Percentiles rank a stretch among this genome's conserved stretches.
These are phyloP conservation scores for Pseudanteris insignis DNA, from an alignment of 2,888 invertebrate species.

Conservation along the genomic window DNA sequence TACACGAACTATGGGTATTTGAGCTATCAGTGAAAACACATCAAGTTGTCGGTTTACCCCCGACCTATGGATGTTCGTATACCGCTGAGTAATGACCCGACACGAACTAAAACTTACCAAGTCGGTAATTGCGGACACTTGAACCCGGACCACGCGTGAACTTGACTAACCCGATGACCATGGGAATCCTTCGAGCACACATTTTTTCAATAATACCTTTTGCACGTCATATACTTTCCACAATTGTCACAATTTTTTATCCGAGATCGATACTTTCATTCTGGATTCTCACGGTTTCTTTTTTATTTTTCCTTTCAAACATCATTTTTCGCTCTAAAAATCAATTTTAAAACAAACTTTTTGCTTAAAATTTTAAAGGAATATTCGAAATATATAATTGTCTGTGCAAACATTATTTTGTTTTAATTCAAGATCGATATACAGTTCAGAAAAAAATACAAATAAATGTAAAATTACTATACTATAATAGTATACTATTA, in stretches of 20 bases:
- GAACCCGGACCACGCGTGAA: slow-evolving; percentile 49
- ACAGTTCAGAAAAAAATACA: no score
- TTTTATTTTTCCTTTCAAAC: background rate
- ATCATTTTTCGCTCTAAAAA: background rate
- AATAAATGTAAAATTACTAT: no score
- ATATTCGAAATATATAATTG: no score
- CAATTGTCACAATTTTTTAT: slow-evolving; percentile 10
- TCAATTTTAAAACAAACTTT: background rate
- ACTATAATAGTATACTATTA: no score
- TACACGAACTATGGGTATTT: slow-evolving; percentile 38
- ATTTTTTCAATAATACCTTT: slow-evolving; percentile 40
- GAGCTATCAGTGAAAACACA: slow-evolving; percentile 35
- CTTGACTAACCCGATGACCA: slow-evolving; percentile 35
- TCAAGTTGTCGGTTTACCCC: slow-evolving; percentile 30
- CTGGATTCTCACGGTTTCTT: background rate
- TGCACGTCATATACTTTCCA: slow-evolving; percentile 21
- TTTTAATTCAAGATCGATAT: no score
- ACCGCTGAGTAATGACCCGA: slow-evolving; percentile 35
- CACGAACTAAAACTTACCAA: slow-evolving; percentile 47
- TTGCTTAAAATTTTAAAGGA: no score
- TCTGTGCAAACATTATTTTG: no score
- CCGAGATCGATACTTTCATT: background rate
- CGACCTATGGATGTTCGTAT: slow-evolving; percentile 18
- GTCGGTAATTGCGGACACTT: slow-evolving; percentile 51
- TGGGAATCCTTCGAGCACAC: slow-evolving; percentile 41